Evolutionary conservation across 1,140 invertebrate species (phyloP).

Genomic region (Charaxes varanes): DNA sequence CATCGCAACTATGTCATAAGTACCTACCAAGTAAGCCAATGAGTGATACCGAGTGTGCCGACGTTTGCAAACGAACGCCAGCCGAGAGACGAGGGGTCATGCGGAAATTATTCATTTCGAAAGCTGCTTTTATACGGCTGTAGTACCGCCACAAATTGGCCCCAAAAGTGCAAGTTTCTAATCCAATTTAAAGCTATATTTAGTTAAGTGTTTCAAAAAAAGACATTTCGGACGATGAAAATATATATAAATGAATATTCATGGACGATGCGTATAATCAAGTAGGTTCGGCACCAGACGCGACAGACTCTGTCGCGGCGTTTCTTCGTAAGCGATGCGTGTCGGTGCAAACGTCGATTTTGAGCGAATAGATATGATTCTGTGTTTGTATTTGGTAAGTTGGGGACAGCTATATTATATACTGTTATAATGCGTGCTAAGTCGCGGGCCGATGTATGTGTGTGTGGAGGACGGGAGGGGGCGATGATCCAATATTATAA

Average conservation of each 20-base stretch:
- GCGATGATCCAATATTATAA: slow-evolving; percentile 11
- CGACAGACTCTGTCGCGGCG: slow-evolving; percentile 3
- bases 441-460: slow-evolving; percentile 32
- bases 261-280: too few relatives aligned
- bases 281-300: too few relatives aligned
- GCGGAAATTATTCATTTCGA: too few relatives aligned
- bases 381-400: slow-evolving; percentile 58
- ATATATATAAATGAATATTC: too few relatives aligned
- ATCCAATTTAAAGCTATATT: slow-evolving; percentile 8
- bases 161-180: too few relatives aligned
- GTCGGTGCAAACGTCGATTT: slow-evolving; percentile 47
- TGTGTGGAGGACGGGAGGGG: slow-evolving; percentile 16
- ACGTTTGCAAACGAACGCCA: slow-evolving; percentile 39
- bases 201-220: slow-evolving; percentile 2
- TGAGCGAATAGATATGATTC: slow-evolving; percentile 54
- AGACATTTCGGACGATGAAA: slow-evolving; percentile 1
- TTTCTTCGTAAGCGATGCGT: slow-evolving; percentile 19
- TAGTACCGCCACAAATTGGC: too few relatives aligned
- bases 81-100: too few relatives aligned
- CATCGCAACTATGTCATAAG: slow-evolving; percentile 60
- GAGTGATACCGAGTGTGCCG: slow-evolving; percentile 32
- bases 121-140: too few relatives aligned
- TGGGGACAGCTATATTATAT: slow-evolving; percentile 58
- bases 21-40: slow-evolving; percentile 51
- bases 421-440: slow-evolving; percentile 45